Base-by-base conservation (phyloP, 2,888 invertebrate genomes). In the Archips xylosteana region DNA sequence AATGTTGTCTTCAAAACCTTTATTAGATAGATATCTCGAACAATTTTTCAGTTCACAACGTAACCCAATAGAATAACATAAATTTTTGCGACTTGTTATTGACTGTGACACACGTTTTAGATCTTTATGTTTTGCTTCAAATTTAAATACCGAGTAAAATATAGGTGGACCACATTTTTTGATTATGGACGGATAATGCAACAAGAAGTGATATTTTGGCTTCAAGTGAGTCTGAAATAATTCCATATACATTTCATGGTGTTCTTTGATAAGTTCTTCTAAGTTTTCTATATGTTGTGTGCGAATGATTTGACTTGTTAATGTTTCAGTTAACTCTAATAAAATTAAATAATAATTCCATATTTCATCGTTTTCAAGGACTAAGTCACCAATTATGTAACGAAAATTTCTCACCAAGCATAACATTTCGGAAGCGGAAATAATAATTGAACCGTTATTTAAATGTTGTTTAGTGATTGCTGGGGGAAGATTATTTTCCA, bases 391-490 rank as follows among this genome's bases (percentile, higher is more conserved):
- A 51, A 81, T 65, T 12, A 81, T 75, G 59, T 75, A 78, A 49
- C 74, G 65, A 49, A 82, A 82, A 75, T 81, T 80, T 61, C 77
- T 76, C 12, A 79, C 75, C 61, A 81, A 76, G 68, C 72, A 77
- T 63, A 78, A 75, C 82, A 83, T 84, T 80, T 84, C 82, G 32
- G 81, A 74, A 49, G 81, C 79, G n/a, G 82, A 82, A 23, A 79
- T 75, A 23, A 79, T 78, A 36, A 83, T 76, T n/a, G 23, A 63
- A 49, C 72, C 75, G 49, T 78, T 78, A 4, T 36, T 51, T 54
- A 81, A 61, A 47, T 79, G 76, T 47, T 79, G 75, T 62, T 71
- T 71, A 51, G 59, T 77, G 34, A 82, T 74, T 34, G 49, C 39
- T 34, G 81, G 79, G 42, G 76, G 76, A 13, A 10, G 23, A 66